Evolutionary conservation across 1,140 invertebrate genomes (phyloP).

Genomic region (Battus philenor): DNA sequence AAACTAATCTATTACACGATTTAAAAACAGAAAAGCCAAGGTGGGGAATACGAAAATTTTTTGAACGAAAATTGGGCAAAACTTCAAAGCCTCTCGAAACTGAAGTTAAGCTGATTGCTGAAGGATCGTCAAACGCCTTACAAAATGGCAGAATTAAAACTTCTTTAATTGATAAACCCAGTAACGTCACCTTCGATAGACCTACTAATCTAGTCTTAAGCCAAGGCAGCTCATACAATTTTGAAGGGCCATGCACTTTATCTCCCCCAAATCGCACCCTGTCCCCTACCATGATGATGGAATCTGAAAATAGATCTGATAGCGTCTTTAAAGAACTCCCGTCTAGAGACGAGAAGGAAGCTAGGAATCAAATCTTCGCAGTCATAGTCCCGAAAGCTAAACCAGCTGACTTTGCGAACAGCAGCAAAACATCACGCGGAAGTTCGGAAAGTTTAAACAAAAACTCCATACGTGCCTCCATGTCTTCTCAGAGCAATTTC

Average conservation of each 20-base stretch:
- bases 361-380: constrained; percentile 63
- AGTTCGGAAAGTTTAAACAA: constrained; percentile 57
- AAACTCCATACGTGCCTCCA: constrained; percentile 39
- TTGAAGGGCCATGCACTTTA: constrained; percentile 60
- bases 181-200: constrained; percentile 41
- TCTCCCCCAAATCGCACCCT: constrained; percentile 69
- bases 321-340: constrained; percentile 68
- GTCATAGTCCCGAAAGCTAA: constrained; percentile 69
- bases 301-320: constrained; percentile 52
- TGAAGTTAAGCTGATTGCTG: constrained; percentile 73
- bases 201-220: constrained; percentile 54
- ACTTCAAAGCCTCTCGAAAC: constrained; percentile 65
- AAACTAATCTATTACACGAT: constrained; percentile 60
- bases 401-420: constrained; percentile 28
- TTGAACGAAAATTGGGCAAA: constrained; percentile 50
- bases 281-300: constrained; percentile 65
- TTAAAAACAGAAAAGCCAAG: constrained; percentile 57
- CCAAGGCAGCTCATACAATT: constrained; percentile 43
- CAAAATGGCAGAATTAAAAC: constrained; percentile 42
- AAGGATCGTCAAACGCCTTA: constrained; percentile 24
- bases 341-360: constrained; percentile 33
- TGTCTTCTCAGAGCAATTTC: constrained; percentile 54
- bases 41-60: constrained; percentile 62
- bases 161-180: constrained; percentile 47
- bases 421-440: constrained; percentile 31